Evolutionary conservation across 2,113 vertebrate species (phyloP).

Genomic region (Anguilla rostrata): DNA sequence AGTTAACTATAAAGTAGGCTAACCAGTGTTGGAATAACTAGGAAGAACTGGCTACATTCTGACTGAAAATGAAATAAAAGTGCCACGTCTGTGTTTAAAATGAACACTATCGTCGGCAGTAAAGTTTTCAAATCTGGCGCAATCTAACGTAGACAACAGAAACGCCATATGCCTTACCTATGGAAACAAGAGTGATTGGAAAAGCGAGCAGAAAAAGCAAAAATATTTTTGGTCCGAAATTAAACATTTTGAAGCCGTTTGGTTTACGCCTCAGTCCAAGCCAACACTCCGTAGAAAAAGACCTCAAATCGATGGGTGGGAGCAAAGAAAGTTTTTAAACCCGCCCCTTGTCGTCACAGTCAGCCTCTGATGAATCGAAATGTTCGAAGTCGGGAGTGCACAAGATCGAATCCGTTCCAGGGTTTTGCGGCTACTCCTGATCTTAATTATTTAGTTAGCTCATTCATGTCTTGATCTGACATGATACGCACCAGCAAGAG

Average conservation of each 20-base stretch:
- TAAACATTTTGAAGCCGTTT: constrained; percentile 54
- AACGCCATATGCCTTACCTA: constrained; percentile 53
- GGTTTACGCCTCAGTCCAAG: constrained; percentile 48
- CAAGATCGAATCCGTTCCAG: too few relatives aligned
- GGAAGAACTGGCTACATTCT: not conserved
- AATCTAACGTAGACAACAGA: not conserved
- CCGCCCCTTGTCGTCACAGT: constrained; percentile 28
- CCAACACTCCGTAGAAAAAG: constrained; percentile 51
- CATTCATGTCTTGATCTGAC: not conserved
- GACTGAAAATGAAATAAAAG: not conserved
- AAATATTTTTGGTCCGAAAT: constrained; percentile 53
- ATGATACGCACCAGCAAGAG: too few relatives aligned
- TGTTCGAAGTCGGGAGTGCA: not conserved
- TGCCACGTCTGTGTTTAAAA: constrained; percentile 22
- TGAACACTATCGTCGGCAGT: not conserved
- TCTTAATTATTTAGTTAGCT: not conserved
- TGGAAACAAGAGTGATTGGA: constrained; percentile 53
- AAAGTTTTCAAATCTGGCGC: not conserved
- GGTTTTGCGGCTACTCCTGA: too few relatives aligned
- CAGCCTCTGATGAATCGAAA: not conserved
- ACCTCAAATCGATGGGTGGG: constrained; percentile 28
- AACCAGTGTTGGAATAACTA: not conserved
- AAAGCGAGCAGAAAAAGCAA: constrained; percentile 65
- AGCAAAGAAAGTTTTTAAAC: constrained; percentile 1
- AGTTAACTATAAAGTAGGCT: not conserved